A percentile compares a stretch with the other conserved stretches of the same genome.
phyloP scores from a whole-genome alignment of 2,113 vertebrate species.

The Equus quagga region DNA sequence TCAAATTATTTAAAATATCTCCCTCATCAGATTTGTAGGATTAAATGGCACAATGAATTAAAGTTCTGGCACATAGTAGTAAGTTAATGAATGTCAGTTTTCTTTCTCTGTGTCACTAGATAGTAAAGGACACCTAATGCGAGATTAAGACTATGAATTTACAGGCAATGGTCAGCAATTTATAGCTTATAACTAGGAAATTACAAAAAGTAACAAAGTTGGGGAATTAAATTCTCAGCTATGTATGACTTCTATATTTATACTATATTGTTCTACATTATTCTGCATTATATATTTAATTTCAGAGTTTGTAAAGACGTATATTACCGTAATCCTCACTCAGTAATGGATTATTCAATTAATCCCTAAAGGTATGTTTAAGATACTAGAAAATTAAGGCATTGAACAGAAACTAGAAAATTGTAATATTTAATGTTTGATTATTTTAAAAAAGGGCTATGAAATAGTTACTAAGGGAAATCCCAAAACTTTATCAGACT shows the following conservation, averaged over 20 bases:
- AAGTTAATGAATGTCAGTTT: neutral
- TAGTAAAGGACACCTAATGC: neutral
- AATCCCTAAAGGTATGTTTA: neutral
- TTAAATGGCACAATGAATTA: neutral
- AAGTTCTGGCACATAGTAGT: neutral
- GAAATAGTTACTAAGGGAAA: neutral
- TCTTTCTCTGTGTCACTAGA: neutral
- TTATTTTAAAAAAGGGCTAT: neutral
- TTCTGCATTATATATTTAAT: neutral
- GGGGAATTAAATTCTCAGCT: conserved; percentile 2
- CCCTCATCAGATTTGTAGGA: neutral
- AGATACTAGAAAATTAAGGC: neutral
- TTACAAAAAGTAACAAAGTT: neutral
- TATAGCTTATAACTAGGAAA: neutral
- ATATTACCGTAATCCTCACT: neutral
- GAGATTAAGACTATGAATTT: neutral
- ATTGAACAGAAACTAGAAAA: neutral
- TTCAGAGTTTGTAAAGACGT: neutral
- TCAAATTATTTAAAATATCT: conserved; percentile 36
- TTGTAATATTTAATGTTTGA: neutral
- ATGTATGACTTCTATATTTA: neutral
- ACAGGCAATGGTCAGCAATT: neutral
- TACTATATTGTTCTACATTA: neutral
- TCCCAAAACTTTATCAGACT: neutral
- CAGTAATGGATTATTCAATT: neutral